These are phyloP conservation scores for Branchinecta lynchi DNA, from an alignment of 1,140 invertebrate genomes.

Conservation along the genomic window DNA sequence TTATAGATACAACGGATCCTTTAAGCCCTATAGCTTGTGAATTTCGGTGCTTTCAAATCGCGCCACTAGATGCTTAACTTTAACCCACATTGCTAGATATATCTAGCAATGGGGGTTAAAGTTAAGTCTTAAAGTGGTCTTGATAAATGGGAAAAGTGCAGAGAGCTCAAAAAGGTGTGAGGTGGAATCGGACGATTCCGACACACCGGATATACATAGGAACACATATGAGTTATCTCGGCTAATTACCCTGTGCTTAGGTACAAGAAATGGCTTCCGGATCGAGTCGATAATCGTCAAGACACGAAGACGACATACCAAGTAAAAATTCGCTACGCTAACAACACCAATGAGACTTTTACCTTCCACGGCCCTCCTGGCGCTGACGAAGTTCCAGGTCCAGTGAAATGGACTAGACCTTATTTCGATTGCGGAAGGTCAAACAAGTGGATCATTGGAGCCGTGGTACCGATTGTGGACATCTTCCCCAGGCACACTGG, in stretches of 20 bases:
- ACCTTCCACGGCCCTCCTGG: constrained; percentile 84
- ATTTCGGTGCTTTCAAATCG: no score
- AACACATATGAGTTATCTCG: no score
- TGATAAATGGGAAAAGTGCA: no score
- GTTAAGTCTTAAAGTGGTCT: no score
- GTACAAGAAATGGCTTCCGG: constrained; percentile 71
- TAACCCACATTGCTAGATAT: no score
- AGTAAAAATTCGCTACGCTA: constrained; percentile 78
- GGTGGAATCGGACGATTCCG: no score
- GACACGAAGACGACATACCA: constrained; percentile 84
- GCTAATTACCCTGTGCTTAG: constrained; percentile 27
- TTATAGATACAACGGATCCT: no score
- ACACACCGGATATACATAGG: no score
- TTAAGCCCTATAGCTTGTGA: no score
- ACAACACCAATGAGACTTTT: constrained; percentile 87
- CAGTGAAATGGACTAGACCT: constrained; percentile 80
- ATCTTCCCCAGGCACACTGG: constrained; percentile 87
- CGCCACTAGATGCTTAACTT: no score
- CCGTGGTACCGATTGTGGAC: constrained; percentile 83
- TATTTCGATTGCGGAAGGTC: constrained; percentile 93
- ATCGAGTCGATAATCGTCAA: constrained; percentile 58
- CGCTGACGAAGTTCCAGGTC: constrained; percentile 70
- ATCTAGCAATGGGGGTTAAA: no score
- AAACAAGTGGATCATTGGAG: constrained; percentile 88
- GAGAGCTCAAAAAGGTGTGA: no score